phyloP scores from a whole-genome alignment of 2,888 invertebrate genomes.

The Cheilosia soror region DNA sequence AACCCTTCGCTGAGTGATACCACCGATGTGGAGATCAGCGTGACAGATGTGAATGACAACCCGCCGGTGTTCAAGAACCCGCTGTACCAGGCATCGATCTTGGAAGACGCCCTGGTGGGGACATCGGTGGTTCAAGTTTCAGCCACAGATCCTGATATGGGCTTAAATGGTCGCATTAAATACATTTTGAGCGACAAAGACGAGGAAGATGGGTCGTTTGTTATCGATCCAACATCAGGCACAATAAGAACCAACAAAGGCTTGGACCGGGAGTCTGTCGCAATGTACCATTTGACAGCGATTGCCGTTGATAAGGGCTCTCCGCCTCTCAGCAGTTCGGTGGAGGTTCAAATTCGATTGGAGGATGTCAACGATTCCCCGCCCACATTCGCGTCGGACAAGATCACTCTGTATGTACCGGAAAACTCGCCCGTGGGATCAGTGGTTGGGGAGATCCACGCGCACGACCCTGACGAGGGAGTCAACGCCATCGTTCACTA shows the following conservation, averaged over 20 bases:
- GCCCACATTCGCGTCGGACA: constrained; percentile 94
- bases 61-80: constrained; percentile 93
- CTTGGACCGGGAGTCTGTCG: constrained; percentile 95
- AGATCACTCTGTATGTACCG: constrained; percentile 93
- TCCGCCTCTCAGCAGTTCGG: constrained; percentile 88
- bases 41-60: constrained; percentile 98
- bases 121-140: constrained; percentile 91
- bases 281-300: constrained; percentile 93
- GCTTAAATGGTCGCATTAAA: constrained; percentile 93
- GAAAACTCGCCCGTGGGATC: constrained; percentile 99
- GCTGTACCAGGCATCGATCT: constrained; percentile 91
- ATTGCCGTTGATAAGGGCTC: constrained; percentile 95
- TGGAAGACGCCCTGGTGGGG: constrained; percentile 94
- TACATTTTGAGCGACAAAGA: constrained; percentile 90
- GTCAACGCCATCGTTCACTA: constrained; percentile 96
- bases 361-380: constrained; percentile 96
- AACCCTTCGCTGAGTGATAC: constrained; percentile 95
- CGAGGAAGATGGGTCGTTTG: constrained; percentile 94
- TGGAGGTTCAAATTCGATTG: constrained; percentile 91
- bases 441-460: constrained; percentile 94
- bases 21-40: constrained; percentile 97
- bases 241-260: constrained; percentile 94
- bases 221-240: constrained; percentile 96
- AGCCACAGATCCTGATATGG: constrained; percentile 93
- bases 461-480: constrained; percentile 96